Evolutionary conservation across 1,140 invertebrate species (phyloP).

Genomic region (Trichonephila clavipes): DNA sequence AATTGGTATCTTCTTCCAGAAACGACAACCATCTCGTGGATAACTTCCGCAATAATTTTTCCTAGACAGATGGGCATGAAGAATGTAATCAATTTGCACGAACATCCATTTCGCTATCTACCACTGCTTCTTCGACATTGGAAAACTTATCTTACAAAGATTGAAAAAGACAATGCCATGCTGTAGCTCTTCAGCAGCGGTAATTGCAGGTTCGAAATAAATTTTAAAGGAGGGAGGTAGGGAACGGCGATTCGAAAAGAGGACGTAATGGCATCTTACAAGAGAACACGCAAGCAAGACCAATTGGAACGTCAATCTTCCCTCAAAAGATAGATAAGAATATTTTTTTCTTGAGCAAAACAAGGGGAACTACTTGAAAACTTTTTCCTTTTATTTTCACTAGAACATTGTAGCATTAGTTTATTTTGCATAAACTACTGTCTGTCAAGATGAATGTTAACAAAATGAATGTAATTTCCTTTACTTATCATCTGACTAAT

Average conservation of each 20-base stretch:
- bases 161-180: not conserved
- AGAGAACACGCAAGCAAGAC: not conserved
- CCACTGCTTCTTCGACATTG: not conserved
- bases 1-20: not conserved
- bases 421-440: not conserved
- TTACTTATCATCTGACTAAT: too few species aligned
- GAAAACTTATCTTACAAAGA: not conserved
- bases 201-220: not conserved
- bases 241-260: not conserved
- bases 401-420: not conserved
- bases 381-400: not conserved
- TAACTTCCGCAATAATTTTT: constrained; percentile 14
- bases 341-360: not conserved
- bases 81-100: constrained; percentile 18
- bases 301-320: not conserved
- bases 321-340: not conserved
- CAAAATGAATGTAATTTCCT: not conserved
- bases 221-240: not conserved
- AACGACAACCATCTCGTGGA: not conserved
- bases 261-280: not conserved
- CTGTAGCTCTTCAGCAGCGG: not conserved
- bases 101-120: not conserved
- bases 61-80: not conserved
- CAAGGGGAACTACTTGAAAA: not conserved
- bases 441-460: not conserved